Base-by-base conservation (phyloP, 2,113 vertebrate genomes). In the Stercorarius parasiticus region DNA sequence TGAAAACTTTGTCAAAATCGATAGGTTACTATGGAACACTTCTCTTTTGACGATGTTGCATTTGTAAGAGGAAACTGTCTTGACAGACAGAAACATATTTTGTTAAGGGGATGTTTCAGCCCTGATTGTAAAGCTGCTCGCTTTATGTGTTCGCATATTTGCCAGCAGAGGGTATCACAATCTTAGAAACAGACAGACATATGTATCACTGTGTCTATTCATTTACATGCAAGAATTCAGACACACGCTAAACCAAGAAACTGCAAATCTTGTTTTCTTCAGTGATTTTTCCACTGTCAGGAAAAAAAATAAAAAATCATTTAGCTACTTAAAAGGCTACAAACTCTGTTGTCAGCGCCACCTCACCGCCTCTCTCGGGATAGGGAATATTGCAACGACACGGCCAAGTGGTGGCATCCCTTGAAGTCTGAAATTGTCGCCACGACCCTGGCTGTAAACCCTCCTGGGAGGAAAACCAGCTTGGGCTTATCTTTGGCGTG, bases 151-250 rank as follows among this genome's bases (percentile, higher is more conserved):
- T 94, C 95, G 81, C 62, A 9, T 72, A 69, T 72, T 94, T 95
- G 80, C 95, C 96, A 97, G 95, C 85, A 97, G 95, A 97, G 95
- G 96, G 97, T 95, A 81, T 95, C 84, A 82, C 78, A 69, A 87
- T 89, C 94, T 85, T 55, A 97, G 71, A 93, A 97, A 93, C 93
- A 74, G 27, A 81, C 15, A 6, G 47, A 67, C 13, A 22, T 77
- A 59, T 9, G 36, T 45, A n/a, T 43, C 43, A 38, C 32, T 22
- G 5, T 10, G 19, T 55, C 40, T 53, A 10, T 43, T 73, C 58
- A 18, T 29, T 78, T 47, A 12, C 53, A 27, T 5, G 15, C 2
- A 32, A 92, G 56, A 86, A 52, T 10, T 64, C 38, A 50, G 55
- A 43, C 19, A 47, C 16, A 22, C 26, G 11, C 6, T n/a, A 85